Evolutionary conservation across 2,797 vertebrate species (phyloP), one percentile per base, ranked within the genome.

Genomic region (Rhynchotus rufescens): DNA sequence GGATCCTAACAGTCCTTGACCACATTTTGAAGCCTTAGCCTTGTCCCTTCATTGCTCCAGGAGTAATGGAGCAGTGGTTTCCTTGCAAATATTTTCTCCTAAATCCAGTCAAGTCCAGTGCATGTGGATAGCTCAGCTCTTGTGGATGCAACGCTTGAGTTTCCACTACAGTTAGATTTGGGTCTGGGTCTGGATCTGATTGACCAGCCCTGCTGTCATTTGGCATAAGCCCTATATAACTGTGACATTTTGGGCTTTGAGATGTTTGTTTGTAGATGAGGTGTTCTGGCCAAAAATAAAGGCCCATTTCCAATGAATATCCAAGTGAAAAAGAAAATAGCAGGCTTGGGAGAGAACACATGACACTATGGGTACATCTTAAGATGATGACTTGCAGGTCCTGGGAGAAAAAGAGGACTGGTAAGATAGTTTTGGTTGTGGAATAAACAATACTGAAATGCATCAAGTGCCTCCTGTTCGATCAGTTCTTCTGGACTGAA

Each of bases 41-140:
- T 54, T 28, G 26, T 75, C 32, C 32, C 6, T 71, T 88, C 47
- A 19, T 23, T 59, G 6, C 79, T 36, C 23, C 6, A 10, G 59
- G n/a, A 5, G 12, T 22, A 57, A 32, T 28, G 13, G 49, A 13
- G 40, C 30, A 11, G 26, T 0, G 0, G 4, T 66, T 92, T 32
- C 9, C 26, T 83, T 40, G 16, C 45, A 69, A 73, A 84, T 26
- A 15, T 86, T 82, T 80, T 44, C 42, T 64, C 28, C 25, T 42
- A 49, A 49, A 42, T 54, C 28, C 9, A 45, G 1, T 38, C 22
- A 78, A 52, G 26, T 54, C 26, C 32, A 28, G 32, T 13, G n/a
- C 12, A 28, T 6, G 19, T 10, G 36, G 38, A 64, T 21, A 69
- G 28, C n/a, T 76, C 26, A 40, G 21, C 30, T 25, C 25, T 61